Evolutionary conservation across 2,888 invertebrate genomes (phyloP).

Genomic region (Athalia rosae): DNA sequence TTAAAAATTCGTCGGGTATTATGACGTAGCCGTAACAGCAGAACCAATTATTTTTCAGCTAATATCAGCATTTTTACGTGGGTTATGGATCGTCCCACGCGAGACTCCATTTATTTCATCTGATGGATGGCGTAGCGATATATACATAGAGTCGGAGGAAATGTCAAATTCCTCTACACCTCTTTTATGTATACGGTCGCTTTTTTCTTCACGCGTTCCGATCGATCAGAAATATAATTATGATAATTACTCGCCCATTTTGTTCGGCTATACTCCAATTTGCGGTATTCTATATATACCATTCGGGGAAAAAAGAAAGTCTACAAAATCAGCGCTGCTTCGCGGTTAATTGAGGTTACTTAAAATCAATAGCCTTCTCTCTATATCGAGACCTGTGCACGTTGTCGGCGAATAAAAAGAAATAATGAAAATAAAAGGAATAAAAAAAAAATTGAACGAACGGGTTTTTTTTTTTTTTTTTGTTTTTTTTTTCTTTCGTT

Average conservation of each 20-base stretch:
- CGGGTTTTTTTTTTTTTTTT: no score
- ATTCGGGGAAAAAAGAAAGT: slow-evolving; percentile 1
- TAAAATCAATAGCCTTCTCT: slow-evolving; percentile 19
- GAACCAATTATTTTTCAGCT: neutral
- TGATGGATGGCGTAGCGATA: neutral
- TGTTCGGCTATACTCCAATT: neutral
- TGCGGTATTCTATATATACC: neutral
- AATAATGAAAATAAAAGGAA: neutral
- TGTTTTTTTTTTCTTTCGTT: no score
- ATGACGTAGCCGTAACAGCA: neutral
- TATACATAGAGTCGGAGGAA: neutral
- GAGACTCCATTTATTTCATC: slow-evolving; percentile 8
- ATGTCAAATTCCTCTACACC: neutral
- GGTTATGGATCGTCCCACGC: neutral
- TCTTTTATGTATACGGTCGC: neutral
- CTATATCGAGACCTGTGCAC: slow-evolving; percentile 8
- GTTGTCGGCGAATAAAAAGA: neutral
- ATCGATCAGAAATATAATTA: neutral
- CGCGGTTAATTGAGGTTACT: slow-evolving; percentile 28
- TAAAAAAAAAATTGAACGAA: no score
- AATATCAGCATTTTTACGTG: neutral
- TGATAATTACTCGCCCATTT: slow-evolving; percentile 5
- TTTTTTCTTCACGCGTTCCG: neutral
- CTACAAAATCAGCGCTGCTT: slow-evolving; percentile 1
- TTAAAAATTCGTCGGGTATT: slow-evolving; percentile 18